phyloP scores from a whole-genome alignment of 2,888 invertebrate genomes.

The Cosmopolites sordidus region DNA sequence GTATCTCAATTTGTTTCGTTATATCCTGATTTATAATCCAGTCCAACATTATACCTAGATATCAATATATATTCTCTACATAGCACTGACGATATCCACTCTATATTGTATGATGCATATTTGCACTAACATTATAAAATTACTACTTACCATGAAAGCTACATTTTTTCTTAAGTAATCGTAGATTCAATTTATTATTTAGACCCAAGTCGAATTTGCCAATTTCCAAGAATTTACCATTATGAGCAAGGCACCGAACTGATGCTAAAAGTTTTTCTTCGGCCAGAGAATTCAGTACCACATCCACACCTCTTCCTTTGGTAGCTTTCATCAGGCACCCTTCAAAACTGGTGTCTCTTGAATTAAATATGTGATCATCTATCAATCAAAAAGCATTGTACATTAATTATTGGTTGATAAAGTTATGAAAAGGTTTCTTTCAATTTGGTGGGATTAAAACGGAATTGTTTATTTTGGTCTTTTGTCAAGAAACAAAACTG shows the following conservation, averaged over 20 bases:
- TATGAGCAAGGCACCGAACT: slow-evolving; percentile 56
- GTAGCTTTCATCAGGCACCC: slow-evolving; percentile 75
- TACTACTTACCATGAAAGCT: slow-evolving; percentile 69
- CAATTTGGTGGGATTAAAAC: no score
- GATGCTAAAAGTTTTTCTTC: slow-evolving; percentile 84
- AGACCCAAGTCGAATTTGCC: slow-evolving; percentile 77
- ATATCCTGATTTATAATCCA: not conserved
- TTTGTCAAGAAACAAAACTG: no score
- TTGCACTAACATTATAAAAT: no score
- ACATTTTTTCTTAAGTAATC: slow-evolving; percentile 65
- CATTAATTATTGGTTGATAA: no score
- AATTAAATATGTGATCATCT: slow-evolving; percentile 50
- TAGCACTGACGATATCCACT: no score
- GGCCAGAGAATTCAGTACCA: slow-evolving; percentile 86
- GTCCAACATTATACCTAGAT: slow-evolving; percentile 62
- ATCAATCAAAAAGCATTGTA: no score
- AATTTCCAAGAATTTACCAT: slow-evolving; percentile 77
- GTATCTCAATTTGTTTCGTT: slow-evolving; percentile 3
- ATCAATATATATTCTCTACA: no score
- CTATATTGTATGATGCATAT: no score
- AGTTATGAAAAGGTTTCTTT: no score
- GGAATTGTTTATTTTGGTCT: no score
- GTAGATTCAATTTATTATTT: slow-evolving; percentile 63
- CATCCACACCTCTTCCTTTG: slow-evolving; percentile 82
- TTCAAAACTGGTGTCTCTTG: slow-evolving; percentile 84